Evolutionary conservation across 92 coral and sea anemone species (phyloP), one percentile per base, ranked within the genome.

Genomic region (Umimayanthus chanpuru): DNA sequence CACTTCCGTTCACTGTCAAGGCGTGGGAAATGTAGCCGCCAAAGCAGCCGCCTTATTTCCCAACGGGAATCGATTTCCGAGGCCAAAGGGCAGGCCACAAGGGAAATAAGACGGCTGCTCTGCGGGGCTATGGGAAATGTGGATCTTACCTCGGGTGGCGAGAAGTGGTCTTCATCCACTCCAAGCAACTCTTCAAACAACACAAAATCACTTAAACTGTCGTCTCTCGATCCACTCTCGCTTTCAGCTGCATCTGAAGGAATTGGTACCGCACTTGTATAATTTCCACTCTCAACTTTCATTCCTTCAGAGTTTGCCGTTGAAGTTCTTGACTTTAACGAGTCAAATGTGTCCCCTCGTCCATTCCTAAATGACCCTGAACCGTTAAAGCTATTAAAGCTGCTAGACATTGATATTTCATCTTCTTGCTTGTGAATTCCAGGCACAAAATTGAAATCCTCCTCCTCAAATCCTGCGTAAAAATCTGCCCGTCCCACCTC

Each of bases 181-280:
- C 96, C 98, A 32, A 97, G 92, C 64, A 97, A 90, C 56, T 97
- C 99, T 41, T 97, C 99, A 93, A 94, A 97, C 85, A 97, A 92
- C 43, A 93, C 99, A 74, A 91, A 92, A n/a, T 94, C 99, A 76
- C 93, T 94, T 14, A 94, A 94, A 82, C 90, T 83, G 75, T 93
- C 93, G 40, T 92, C 96, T 15, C 94, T 94, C 30, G 93, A 82
- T n/a, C 90, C 79, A 70, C 95, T 91, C 3, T 84, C 87, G 21
- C 79, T 81, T 70, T 68, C 87, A 28, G 28, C 30, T 28, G 74
- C 84, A 58, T 83, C 82, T 50, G 92, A 93, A 36, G 82, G 90
- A 74, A 90, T 94, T 12, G 88, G 88, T 36, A 32, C 86, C 3
- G 68, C 41, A 21, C 83, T 65, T 44, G 23, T 65, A 68, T 61